Evolutionary conservation across 1,140 invertebrate species (phyloP).

Genomic region (Drosophila athabasca): DNA sequence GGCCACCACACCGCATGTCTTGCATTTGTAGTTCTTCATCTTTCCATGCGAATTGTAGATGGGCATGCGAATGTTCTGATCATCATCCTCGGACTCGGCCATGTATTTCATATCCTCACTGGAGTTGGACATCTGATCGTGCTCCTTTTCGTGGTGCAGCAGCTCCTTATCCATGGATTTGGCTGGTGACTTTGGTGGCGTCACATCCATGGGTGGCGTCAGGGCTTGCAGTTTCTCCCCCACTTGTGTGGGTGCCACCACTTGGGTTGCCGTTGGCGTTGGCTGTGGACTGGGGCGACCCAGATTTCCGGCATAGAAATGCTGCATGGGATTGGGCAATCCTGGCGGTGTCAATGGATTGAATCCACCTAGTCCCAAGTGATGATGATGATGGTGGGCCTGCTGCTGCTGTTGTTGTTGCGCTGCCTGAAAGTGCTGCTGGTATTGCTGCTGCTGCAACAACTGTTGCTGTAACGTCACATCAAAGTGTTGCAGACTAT

Average conservation of each 20-base stretch:
- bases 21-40: slow-evolving; percentile 95
- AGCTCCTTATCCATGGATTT: slow-evolving; percentile 84
- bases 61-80: slow-evolving; percentile 87
- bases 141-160: slow-evolving; percentile 59
- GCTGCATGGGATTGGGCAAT: slow-evolving; percentile 83
- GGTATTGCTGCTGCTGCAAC: slow-evolving; percentile 77
- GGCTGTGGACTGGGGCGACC: slow-evolving; percentile 76
- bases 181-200: slow-evolving; percentile 86
- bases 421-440: slow-evolving; percentile 79
- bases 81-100: slow-evolving; percentile 86
- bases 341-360: slow-evolving; percentile 84
- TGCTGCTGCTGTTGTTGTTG: slow-evolving; percentile 66
- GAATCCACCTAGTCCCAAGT: slow-evolving; percentile 78
- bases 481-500: slow-evolving; percentile 74
- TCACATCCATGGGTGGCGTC: slow-evolving; percentile 83
- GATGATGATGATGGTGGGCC: slow-evolving; percentile 58
- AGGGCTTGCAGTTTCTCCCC: slow-evolving; percentile 67
- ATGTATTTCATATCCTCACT: slow-evolving; percentile 83
- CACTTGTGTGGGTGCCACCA: slow-evolving; percentile 13
- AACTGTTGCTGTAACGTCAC: slow-evolving; percentile 71
- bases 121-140: slow-evolving; percentile 84
- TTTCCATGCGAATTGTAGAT: slow-evolving; percentile 92
- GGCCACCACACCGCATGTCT: slow-evolving; percentile 93
- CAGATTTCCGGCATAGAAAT: slow-evolving; percentile 83
- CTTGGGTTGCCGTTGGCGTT: slow-evolving; percentile 37